phyloP scores from a whole-genome alignment of 2,888 invertebrate species.

The Taenaris catops region DNA sequence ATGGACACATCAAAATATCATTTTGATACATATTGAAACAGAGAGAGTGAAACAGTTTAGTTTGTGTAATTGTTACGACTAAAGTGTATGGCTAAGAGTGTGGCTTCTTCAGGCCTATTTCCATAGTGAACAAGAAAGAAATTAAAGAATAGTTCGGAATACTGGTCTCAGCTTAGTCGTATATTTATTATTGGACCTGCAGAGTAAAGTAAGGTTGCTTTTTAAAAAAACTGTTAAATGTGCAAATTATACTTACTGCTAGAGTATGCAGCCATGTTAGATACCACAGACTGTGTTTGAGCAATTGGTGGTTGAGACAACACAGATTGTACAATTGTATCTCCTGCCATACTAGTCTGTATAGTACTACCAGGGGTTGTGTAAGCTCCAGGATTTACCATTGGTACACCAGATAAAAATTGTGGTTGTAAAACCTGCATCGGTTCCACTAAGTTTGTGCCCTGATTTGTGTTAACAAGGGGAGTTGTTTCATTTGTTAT shows the following conservation, averaged over 20 bases:
- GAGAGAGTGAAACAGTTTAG: too few species aligned
- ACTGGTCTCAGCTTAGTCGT: too few species aligned
- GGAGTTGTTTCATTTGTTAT: constrained; percentile 51
- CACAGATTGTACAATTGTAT: constrained; percentile 25
- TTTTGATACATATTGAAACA: too few species aligned
- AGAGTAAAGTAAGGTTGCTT: too few species aligned
- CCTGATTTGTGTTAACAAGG: constrained; percentile 37
- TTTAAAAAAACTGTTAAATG: too few species aligned
- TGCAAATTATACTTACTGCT: constrained; percentile 62
- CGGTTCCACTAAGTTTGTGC: constrained; percentile 32
- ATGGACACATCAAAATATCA: too few species aligned
- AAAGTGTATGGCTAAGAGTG: too few species aligned
- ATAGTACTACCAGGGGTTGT: constrained; percentile 26
- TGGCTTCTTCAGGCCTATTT: too few species aligned
- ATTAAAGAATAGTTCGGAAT: too few species aligned
- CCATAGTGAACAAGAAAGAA: too few species aligned
- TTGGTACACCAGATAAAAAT: constrained; percentile 72
- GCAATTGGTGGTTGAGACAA: constrained; percentile 38
- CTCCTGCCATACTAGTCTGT: constrained; percentile 26
- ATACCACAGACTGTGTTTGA: constrained; percentile 60
- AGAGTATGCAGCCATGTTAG: constrained; percentile 68
- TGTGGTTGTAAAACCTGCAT: constrained; percentile 50
- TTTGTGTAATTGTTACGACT: too few species aligned
- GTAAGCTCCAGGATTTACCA: constrained; percentile 64
- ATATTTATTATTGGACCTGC: too few species aligned